phyloP scores from a whole-genome alignment of 1,140 invertebrate genomes.

The Parapsyche elsis region DNA sequence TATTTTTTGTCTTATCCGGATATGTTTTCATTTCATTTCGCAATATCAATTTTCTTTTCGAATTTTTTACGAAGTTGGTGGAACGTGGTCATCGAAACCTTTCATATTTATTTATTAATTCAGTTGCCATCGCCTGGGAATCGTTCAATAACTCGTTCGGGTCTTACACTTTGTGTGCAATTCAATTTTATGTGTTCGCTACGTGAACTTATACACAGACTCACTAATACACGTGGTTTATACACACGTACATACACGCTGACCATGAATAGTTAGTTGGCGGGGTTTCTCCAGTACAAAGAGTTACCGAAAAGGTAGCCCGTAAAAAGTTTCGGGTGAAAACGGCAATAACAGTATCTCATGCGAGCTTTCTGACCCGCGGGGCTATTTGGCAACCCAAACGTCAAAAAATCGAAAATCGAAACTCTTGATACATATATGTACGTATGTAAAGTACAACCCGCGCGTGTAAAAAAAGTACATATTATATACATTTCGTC shows the following conservation, averaged over 20 bases:
- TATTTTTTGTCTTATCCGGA: no score
- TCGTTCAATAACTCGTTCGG: neutral
- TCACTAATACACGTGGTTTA: neutral
- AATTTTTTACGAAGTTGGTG: no score
- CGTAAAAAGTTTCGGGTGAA: slow-evolving; percentile 13
- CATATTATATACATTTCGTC: neutral
- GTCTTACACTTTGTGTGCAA: slow-evolving; percentile 5
- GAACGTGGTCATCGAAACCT: neutral
- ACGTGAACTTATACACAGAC: neutral
- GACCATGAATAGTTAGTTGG: neutral
- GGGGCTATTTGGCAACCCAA: neutral
- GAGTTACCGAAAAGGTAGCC: neutral
- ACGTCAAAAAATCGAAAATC: neutral
- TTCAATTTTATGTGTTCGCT: slow-evolving; percentile 31
- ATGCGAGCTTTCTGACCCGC: neutral
- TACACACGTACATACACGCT: neutral
- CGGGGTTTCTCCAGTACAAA: neutral
- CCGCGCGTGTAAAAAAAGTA: neutral
- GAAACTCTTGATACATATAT: neutral
- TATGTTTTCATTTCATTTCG: no score
- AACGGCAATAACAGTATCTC: slow-evolving; percentile 9
- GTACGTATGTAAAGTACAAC: neutral
- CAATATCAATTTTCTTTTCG: no score
- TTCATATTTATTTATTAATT: slow-evolving; percentile 28
- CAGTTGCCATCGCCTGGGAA: neutral